These are phyloP conservation scores for Drosophila ficusphila DNA, from an alignment of 1,140 invertebrate genomes.

Conservation along the genomic window DNA sequence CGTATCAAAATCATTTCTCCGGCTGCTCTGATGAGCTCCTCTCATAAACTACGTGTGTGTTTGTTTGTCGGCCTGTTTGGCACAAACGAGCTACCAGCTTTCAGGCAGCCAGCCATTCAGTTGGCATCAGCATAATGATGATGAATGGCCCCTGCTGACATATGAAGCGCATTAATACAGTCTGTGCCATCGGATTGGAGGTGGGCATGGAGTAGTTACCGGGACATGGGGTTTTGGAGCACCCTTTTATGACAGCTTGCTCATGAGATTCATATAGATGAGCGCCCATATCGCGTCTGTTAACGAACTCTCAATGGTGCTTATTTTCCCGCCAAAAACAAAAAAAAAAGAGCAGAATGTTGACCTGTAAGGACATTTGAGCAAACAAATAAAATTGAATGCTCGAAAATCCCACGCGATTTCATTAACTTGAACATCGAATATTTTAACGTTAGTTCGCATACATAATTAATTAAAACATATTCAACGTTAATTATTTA, in stretches of 20 bases:
- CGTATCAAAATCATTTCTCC: conserved; percentile 39
- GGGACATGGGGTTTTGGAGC: neutral
- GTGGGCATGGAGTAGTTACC: neutral
- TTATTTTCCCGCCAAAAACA: neutral
- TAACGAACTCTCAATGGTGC: conserved; percentile 11
- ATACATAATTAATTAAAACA: conserved; percentile 49
- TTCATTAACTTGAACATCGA: neutral
- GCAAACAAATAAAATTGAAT: neutral
- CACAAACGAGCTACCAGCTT: conserved; percentile 46
- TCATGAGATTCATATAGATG: conserved; percentile 22
- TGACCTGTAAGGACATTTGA: neutral
- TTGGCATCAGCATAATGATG: conserved; percentile 60
- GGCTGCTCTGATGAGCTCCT: conserved; percentile 48
- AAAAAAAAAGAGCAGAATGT: no score
- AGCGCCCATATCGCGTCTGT: conserved; percentile 1
- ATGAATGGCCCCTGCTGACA: conserved; percentile 50
- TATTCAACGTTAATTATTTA: conserved; percentile 63
- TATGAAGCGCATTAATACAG: conserved; percentile 60
- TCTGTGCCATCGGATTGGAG: conserved; percentile 32
- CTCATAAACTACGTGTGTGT: conserved; percentile 41
- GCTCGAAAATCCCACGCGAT: neutral
- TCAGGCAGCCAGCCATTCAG: conserved; percentile 38
- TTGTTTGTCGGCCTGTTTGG: neutral
- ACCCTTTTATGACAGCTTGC: conserved; percentile 14
- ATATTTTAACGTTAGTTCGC: neutral